Base-by-base conservation (phyloP, 1,140 invertebrate genomes). In the Platorchestia sp. region DNA sequence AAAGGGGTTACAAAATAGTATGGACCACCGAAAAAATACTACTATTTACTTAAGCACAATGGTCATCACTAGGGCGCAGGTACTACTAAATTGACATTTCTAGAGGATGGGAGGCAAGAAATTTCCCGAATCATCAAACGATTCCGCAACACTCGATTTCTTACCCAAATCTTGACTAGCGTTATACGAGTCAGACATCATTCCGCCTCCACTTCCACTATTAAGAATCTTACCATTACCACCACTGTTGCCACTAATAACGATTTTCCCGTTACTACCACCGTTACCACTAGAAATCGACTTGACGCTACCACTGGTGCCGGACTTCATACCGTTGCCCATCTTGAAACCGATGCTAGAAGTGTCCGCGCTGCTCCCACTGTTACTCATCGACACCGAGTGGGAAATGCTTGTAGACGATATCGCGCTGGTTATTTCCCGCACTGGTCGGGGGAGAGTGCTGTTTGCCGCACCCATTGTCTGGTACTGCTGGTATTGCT, bases 91-190 rank as follows among this genome's bases (percentile, higher is more conserved):
- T 16, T 27, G 45, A 45, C 43, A 93, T 47, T 93, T 95, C 91
- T 96, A 98, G 95, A 98, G 97, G 96, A 98, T 98, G 95, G 98
- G 98, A 89, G 98, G 98, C 95, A 98, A 97, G 97, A 98, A 98
- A 43, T 98, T 98, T 95, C 98, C 98, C 43, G 98, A 98, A 97
- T 98, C 98, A 96, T 98, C 98, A 95, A 98, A 97, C 97, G 89
- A 95, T 96, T 87, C 95, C 51, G 86, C 95, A 89, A 95, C 51
- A 95, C 75, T 96, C 91, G 87, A 95, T 95, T 89, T 96, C 95
- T 95, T 95, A 95, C 95, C 91, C 95, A 40, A 86, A 53, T 95
- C 91, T 40, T 45, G 59, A 95, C 95, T 95, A 75, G 86, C 45
- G 43, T 95, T 86, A 27, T 95, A 87, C 47, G 96, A 91, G 43